A percentile compares a stretch with the other conserved stretches of the same genome.
Evolutionary conservation across 92 coral and sea anemone genomes (phyloP).

Genomic region (Zoanthus gigantus): DNA sequence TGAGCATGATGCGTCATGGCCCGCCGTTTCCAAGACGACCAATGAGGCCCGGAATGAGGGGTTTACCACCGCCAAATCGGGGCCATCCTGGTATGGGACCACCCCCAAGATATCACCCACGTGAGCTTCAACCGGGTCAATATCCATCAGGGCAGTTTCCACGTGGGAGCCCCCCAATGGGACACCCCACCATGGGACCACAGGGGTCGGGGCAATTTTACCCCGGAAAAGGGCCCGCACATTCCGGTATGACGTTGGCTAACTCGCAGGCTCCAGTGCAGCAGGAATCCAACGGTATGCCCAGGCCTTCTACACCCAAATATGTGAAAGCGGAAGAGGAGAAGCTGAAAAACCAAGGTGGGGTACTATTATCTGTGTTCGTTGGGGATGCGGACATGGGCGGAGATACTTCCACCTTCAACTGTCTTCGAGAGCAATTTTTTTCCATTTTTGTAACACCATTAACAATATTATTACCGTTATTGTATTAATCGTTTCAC

Average conservation of each 20-base stretch:
- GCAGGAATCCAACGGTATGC: conserved; percentile 3
- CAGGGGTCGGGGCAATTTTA: conserved; percentile 5
- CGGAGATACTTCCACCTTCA: neutral
- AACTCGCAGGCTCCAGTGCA: neutral
- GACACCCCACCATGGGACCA: neutral
- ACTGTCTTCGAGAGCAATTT: too few relatives aligned
- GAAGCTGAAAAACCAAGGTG: neutral
- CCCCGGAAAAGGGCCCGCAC: conserved; percentile 6
- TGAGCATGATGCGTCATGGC: conserved; percentile 39
- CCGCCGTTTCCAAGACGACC: conserved; percentile 46
- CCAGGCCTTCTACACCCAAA: conserved; percentile 10
- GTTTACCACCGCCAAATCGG: conserved; percentile 38
- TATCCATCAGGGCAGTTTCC: conserved; percentile 26
- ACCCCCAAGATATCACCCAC: conserved; percentile 10
- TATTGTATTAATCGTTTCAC: too few relatives aligned
- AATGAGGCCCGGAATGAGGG: conserved; percentile 34
- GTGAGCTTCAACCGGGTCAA: conserved; percentile 20
- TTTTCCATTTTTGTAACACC: too few relatives aligned
- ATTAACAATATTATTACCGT: too few relatives aligned
- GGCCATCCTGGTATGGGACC: conserved; percentile 26
- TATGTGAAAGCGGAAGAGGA: neutral
- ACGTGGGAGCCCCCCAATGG: neutral
- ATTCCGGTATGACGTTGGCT: neutral
- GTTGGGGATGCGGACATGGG: neutral
- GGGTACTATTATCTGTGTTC: neutral